Evolutionary conservation across 2,113 vertebrate genomes (phyloP), one percentile per base, ranked within the genome.

Genomic region (Malurus elegans): DNA sequence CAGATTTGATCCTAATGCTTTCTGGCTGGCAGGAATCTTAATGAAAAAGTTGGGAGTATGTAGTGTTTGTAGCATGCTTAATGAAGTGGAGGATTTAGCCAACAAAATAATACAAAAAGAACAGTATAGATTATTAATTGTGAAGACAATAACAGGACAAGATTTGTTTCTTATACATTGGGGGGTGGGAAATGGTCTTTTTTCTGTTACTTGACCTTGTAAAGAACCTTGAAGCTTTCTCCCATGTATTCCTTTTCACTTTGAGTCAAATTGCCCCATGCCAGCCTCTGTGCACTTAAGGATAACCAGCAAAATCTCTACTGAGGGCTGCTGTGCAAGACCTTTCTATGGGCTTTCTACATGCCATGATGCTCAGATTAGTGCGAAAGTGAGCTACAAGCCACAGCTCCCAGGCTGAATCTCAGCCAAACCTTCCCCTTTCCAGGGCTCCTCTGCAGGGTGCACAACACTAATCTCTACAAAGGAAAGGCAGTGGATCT

Each of bases 101-200:
- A 90, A 84, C 5, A 67, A 91, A 86, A 57, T 16, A 7, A 29
- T 28, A n/a, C 7, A n/a, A 45, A 70, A 21, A 19, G 6, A 54
- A 29, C 5, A 65, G 12, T 25, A 38, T 13, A 47, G 18, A 8
- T 42, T 40, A 60, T 51, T 86, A 82, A 66, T 36, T 67, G 10
- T 54, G 36, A 91, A 32, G 24, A 45, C 20, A 65, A 45, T 24
- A 82, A 28, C 5, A 88, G 53, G 48, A 72, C 10, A 44, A 50
- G 17, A 21, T 58, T 83, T 51, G 8, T 57, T 66, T 72, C 26
- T 67, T 64, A 31, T 8, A n/a, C 12, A 15, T 6, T n/a, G 21
- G 10, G 19, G 21, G 6, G 14, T 11, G 18, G 12, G 3, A 3
- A 54, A 31, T 6, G n/a, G 31, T n/a, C 0, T 6, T 42, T 48